Percentiles rank a stretch among this genome's conserved stretches.
phyloP scores from a whole-genome alignment of 2,888 invertebrate species.

The Sturmia bella region DNA sequence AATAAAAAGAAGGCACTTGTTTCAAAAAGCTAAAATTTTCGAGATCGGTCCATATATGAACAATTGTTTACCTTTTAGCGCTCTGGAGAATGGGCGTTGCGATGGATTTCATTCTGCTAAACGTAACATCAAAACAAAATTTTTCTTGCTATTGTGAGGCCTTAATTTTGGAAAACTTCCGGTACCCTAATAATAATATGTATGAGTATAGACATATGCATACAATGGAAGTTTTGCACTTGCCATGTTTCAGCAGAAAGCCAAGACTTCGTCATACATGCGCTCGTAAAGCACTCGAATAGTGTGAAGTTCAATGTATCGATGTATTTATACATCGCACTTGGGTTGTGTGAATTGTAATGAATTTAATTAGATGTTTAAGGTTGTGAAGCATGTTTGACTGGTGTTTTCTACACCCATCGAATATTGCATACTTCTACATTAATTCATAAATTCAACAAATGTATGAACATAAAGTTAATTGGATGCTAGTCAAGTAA shows the following conservation, averaged over 20 bases:
- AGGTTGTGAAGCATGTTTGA: slow-evolving; percentile 44
- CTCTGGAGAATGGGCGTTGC: too few species aligned
- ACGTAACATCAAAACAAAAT: too few species aligned
- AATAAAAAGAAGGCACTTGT: too few species aligned
- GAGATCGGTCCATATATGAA: too few species aligned
- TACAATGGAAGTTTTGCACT: slow-evolving; percentile 19
- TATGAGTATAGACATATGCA: neutral
- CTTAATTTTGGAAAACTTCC: neutral
- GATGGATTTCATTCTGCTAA: too few species aligned
- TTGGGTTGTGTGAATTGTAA: slow-evolving; percentile 50
- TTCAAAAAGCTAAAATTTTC: too few species aligned
- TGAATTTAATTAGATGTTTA: slow-evolving; percentile 54
- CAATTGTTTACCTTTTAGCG: too few species aligned
- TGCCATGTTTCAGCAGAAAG: neutral
- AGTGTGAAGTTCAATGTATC: slow-evolving; percentile 55
- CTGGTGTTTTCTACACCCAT: slow-evolving; percentile 36
- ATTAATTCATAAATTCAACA: slow-evolving; percentile 26
- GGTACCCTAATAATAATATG: slow-evolving; percentile 27
- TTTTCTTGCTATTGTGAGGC: too few species aligned
- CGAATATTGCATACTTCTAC: slow-evolving; percentile 1
- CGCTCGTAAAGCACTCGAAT: slow-evolving; percentile 9
- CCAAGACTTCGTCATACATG: slow-evolving; percentile 5
- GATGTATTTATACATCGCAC: slow-evolving; percentile 37
- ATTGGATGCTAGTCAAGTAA: slow-evolving; percentile 44
- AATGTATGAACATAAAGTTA: slow-evolving; percentile 31